Evolutionary conservation across 2,888 invertebrate genomes (phyloP).

Genomic region (Megaustenia siamemsis): DNA sequence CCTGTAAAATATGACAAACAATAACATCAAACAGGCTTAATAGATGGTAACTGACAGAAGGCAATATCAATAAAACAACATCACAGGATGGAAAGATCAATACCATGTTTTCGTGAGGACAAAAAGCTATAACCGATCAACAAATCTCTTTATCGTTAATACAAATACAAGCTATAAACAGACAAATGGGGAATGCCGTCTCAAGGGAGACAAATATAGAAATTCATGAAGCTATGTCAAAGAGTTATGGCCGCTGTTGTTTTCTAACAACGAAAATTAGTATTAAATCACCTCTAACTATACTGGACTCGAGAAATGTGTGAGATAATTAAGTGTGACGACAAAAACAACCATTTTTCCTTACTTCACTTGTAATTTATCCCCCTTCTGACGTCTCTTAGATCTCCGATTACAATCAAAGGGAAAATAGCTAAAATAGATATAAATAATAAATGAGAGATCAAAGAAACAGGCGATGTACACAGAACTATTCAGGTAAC

Average conservation of each 20-base stretch:
- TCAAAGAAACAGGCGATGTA: not conserved
- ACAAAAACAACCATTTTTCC: not conserved
- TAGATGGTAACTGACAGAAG: not conserved
- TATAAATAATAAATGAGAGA: not conserved
- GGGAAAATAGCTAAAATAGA: not conserved
- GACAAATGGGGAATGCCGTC: not conserved
- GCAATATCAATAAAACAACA: conserved; percentile 23
- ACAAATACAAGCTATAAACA: not conserved
- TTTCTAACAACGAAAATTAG: not conserved
- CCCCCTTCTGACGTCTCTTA: not conserved
- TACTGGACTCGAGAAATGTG: not conserved
- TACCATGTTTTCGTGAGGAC: not conserved
- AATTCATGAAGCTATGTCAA: conserved; percentile 1
- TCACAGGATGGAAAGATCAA: not conserved
- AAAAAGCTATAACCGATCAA: conserved; percentile 1
- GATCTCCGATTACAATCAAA: conserved; percentile 10
- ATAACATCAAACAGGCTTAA: not conserved
- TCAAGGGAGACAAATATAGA: not conserved
- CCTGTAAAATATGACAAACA: not conserved
- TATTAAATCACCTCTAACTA: not conserved
- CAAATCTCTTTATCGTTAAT: conserved; percentile 3
- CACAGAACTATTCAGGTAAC: too few relatives aligned
- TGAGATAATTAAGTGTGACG: conserved; percentile 1
- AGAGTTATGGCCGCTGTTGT: not conserved
- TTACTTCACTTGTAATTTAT: not conserved